Evolutionary conservation across 2,113 vertebrate species (phyloP), one percentile per base, ranked within the genome.

Genomic region (Aphyosemion australe): DNA sequence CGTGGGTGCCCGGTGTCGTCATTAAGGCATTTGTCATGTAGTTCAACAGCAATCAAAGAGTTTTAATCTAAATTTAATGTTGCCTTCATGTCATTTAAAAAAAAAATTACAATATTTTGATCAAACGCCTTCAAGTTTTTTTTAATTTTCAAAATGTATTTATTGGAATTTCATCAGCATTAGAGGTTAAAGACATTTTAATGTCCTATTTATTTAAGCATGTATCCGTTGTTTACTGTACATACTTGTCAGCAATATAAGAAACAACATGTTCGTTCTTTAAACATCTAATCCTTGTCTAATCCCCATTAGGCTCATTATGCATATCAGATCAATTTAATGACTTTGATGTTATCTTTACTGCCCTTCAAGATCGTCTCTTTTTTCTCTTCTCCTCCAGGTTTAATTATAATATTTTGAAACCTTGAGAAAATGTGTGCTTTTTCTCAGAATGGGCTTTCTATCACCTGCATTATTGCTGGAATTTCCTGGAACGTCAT

Each of bases 311-410:
- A 20, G 15, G 55, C 61, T 64, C 50, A 32, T 52, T 52, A 48
- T 32, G 50, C 26, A 52, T 52, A 21, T 69, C 71, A 64, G 54
- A 85, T 83, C 74, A 82, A 58, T 76, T 69, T 70, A 73, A 68
- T 69, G 84, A 67, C 50, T 75, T 79, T 70, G 54, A 79, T 80
- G 76, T 69, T 74, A 83, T 78, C 72, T 66, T 49, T 4, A 15
- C 43, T 58, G 78, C 69, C 72, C 78, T 75, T 84, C 62, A 78
- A 80, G 57, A 58, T 8, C 11, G 2, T 59, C 65, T 76, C 64
- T 71, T 58, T 42, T n/a, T 21, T 47, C 26, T 19, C 16, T 19
- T 48, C n/a, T 19, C 12, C 41, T 48, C 45, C 45, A n/a, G 16
- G 45, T 47, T 47, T 47, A 10, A 48, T 48, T 11, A 18, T 4